phyloP scores from a whole-genome alignment of 1,140 invertebrate species.

The Hypsibius dujardini region DNA sequence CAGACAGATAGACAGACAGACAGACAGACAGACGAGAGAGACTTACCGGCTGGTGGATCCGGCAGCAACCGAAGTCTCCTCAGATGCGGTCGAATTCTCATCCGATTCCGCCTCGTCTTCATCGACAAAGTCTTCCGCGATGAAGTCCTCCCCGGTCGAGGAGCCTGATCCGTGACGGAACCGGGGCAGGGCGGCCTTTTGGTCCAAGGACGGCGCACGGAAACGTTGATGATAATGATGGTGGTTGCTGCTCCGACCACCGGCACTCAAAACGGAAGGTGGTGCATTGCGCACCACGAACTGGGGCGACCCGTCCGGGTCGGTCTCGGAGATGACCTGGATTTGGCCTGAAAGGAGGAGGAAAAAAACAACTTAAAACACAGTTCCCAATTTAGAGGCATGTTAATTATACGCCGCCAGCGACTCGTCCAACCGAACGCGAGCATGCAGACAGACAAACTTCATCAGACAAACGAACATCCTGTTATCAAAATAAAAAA shows the following conservation, averaged over 20 bases:
- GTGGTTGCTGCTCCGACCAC: too few relatives aligned
- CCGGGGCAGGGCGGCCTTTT: neutral
- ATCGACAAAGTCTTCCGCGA: slow-evolving; percentile 22
- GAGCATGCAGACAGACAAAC: too few relatives aligned
- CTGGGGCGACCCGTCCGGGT: neutral
- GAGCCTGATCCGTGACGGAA: slow-evolving; percentile 3
- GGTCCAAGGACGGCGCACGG: neutral
- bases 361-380: slow-evolving; percentile 2
- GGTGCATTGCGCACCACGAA: neutral
- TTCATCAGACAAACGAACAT: too few relatives aligned
- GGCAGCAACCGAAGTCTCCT: slow-evolving; percentile 19
- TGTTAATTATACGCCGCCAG: too few relatives aligned
- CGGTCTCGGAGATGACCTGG: neutral
- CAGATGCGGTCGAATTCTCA: slow-evolving; percentile 20
- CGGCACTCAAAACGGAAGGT: too few relatives aligned
- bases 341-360: neutral
- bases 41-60: neutral
- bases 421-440: too few relatives aligned
- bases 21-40: too few relatives aligned
- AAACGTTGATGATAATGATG: too few relatives aligned
- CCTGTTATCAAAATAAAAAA: too few relatives aligned
- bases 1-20: too few relatives aligned
- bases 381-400: neutral
- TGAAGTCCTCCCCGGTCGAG: neutral
- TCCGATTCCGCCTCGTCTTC: slow-evolving; percentile 25